Conservation (phyloP, 2,113 vertebrate genomes). For the Heterotis niloticus region DNA sequence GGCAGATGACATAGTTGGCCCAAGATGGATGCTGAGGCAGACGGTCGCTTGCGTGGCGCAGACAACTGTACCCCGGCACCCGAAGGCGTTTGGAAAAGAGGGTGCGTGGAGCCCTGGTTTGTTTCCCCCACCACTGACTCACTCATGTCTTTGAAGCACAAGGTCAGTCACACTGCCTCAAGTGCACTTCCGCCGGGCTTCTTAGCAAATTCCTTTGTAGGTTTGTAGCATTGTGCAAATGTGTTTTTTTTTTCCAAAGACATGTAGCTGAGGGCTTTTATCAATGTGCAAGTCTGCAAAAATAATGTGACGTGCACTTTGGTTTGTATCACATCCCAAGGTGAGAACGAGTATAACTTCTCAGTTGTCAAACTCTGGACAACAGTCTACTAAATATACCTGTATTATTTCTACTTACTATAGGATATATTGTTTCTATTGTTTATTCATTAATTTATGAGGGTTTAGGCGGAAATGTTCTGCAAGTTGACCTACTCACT, state of each 20-base stretch:
- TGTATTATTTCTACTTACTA: no score
- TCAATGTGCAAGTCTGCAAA: neutral
- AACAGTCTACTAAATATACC: no score
- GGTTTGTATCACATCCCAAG: neutral
- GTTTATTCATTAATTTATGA: no score
- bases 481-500: neutral
- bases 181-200: neutral
- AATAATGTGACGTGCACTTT: neutral
- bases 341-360: neutral
- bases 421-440: no score
- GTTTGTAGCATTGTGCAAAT: neutral
- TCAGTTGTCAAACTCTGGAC: no score
- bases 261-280: no score
- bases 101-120: neutral
- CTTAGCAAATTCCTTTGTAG: neutral
- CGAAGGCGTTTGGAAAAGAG: neutral
- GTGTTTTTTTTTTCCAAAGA: neutral
- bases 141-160: neutral
- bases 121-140: slow-evolving; percentile 11
- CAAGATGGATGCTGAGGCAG: neutral
- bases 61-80: neutral
- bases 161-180: neutral
- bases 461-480: neutral
- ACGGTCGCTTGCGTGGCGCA: neutral
- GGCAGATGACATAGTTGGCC: neutral